A percentile compares a stretch with the other conserved stretches of the same genome.
Evolutionary conservation across 2,888 invertebrate species (phyloP).

Genomic region (Synergus umbraculus): DNA sequence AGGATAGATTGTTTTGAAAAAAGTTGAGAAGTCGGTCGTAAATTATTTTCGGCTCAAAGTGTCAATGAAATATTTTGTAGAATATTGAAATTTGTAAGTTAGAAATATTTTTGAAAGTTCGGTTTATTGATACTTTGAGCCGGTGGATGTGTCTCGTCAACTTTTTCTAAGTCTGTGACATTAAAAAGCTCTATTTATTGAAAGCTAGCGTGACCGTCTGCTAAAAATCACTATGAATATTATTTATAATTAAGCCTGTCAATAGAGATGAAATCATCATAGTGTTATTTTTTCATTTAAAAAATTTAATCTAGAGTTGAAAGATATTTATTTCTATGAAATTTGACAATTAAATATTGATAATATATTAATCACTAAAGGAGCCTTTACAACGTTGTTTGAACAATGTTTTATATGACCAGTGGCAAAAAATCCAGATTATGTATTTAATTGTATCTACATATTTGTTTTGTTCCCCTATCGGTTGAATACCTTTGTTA

Average conservation of each 20-base stretch:
- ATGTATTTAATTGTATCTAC: not conserved
- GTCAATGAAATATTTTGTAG: constrained; percentile 8
- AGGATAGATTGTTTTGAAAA: not conserved
- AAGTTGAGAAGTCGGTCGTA: constrained; percentile 15
- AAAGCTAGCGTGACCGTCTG: constrained; percentile 27
- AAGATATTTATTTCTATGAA: not conserved
- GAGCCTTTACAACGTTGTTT: not conserved
- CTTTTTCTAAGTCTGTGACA: constrained; percentile 26
- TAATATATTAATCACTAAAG: not conserved
- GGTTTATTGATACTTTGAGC: constrained; percentile 16
- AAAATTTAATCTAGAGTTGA: not conserved
- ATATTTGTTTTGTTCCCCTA: not conserved
- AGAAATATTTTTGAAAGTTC: not conserved
- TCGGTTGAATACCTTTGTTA: not conserved
- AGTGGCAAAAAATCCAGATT: not conserved
- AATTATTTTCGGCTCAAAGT: constrained; percentile 28
- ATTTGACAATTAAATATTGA: not conserved
- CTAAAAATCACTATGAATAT: not conserved
- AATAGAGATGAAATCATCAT: not conserved
- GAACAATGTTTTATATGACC: not conserved
- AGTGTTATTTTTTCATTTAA: not conserved
- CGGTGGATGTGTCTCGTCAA: not conserved
- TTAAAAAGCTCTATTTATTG: constrained; percentile 22
- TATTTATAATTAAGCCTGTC: constrained; percentile 3
- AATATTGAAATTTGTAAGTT: not conserved